Conservation (phyloP, 2,113 vertebrate genomes). For the Amazona vittata region DNA sequence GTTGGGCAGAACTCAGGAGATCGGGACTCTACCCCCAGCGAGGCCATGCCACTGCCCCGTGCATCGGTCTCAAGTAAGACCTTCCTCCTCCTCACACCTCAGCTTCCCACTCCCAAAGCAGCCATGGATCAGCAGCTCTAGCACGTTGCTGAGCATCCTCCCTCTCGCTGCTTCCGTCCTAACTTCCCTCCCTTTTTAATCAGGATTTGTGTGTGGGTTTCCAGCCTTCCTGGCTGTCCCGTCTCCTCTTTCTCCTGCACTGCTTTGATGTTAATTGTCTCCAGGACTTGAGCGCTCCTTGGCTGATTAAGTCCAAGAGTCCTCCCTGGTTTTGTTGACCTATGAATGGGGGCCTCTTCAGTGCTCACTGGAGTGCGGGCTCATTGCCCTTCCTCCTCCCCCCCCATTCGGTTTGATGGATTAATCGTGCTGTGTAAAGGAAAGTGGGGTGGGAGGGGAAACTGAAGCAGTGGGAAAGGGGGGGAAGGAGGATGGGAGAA, state of each 20-base stretch:
- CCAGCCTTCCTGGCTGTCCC: constrained; percentile 37
- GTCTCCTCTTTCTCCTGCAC: constrained; percentile 48
- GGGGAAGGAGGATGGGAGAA: constrained; percentile 42
- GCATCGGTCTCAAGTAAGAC: fast-evolving
- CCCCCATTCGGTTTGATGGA: constrained; percentile 70
- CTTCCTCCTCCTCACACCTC: neutral
- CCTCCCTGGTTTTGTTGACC: constrained; percentile 78
- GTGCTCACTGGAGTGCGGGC: constrained; percentile 81
- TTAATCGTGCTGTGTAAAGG: constrained; percentile 77
- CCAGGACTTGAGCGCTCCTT: constrained; percentile 67
- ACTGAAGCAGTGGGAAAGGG: constrained; percentile 49
- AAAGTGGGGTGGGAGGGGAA: constrained; percentile 69
- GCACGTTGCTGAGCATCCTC: neutral
- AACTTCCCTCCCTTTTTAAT: neutral
- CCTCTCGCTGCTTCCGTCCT: neutral
- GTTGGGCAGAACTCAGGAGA: neutral
- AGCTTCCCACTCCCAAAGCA: neutral
- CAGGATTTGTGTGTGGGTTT: constrained; percentile 37
- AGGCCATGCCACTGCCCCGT: fast-evolving
- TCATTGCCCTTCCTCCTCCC: constrained; percentile 69
- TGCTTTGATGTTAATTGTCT: constrained; percentile 78
- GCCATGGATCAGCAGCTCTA: neutral
- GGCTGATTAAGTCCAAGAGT: constrained; percentile 79
- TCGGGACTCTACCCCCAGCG: neutral
- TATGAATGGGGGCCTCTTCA: constrained; percentile 81